Evolutionary conservation across 2,113 vertebrate species (phyloP).

Genomic region (Bufo gargarizans): DNA sequence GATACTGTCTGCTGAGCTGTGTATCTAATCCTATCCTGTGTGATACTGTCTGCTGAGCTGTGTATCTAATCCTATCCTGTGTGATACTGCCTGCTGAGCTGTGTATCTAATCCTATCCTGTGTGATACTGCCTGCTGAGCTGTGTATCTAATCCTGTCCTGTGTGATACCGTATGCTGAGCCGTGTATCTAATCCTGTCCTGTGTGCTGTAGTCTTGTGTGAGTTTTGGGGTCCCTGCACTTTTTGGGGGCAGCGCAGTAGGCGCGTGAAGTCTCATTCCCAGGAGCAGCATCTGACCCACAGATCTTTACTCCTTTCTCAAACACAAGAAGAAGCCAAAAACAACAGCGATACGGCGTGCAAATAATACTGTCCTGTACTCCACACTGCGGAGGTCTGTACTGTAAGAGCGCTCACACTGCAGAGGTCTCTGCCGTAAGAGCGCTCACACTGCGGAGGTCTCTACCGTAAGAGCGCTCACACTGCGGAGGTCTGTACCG

Average conservation of each 20-base stretch:
- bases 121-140: not conserved
- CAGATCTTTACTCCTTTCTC: not conserved
- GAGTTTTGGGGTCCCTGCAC: not conserved
- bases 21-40: no score
- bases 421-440: no score
- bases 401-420: no score
- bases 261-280: not conserved
- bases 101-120: not conserved
- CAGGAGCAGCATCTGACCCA: not conserved
- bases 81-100: not conserved
- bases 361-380: not conserved
- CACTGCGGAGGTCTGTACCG: no score
- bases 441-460: no score
- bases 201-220: not conserved
- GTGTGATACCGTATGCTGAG: no score
- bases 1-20: no score
- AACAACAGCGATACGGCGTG: not conserved
- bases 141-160: not conserved
- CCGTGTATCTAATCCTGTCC: no score
- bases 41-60: no score
- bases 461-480: no score
- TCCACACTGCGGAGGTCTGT: no score
- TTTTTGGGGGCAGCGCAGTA: not conserved
- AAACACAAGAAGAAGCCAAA: not conserved
- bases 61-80: no score